A percentile compares a stretch with the other conserved stretches of the same genome.
phyloP scores from a whole-genome alignment of 2,888 invertebrate genomes.

The Drosophila anomalata region DNA sequence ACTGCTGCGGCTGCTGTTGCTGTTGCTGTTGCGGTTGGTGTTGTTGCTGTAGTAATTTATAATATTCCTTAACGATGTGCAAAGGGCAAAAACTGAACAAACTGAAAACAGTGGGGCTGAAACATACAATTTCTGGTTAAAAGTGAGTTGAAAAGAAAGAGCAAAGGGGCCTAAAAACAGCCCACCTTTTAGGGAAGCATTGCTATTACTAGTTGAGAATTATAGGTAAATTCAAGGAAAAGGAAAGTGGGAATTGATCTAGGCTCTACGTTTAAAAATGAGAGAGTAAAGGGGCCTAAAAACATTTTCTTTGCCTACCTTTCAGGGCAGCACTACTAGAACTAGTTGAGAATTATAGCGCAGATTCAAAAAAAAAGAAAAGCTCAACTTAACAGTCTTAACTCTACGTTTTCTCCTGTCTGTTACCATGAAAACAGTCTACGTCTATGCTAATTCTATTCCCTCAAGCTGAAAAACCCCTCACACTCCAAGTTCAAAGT shows the following conservation, averaged over 20 bases:
- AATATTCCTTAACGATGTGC: conserved; percentile 81
- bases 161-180: not conserved
- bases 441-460: not conserved
- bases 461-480: not conserved
- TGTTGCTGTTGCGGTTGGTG: conserved; percentile 41
- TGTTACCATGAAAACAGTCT: not conserved
- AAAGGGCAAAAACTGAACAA: conserved; percentile 72
- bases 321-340: no score
- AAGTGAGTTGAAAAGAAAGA: not conserved
- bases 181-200: no score
- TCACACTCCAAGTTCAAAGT: not conserved
- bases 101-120: conserved; percentile 44
- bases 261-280: no score
- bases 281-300: no score
- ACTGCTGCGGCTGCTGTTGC: conserved; percentile 32
- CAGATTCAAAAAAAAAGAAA: no score
- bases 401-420: no score
- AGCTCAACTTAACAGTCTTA: no score
- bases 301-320: no score
- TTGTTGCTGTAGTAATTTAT: conserved; percentile 81
- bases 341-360: no score
- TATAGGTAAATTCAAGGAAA: no score
- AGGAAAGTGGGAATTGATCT: no score
- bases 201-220: no score
- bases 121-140: not conserved